Evolutionary conservation across 35 echinoderm and acorn worm genomes (phyloP), one percentile per base, ranked within the genome.

Genomic region (Patiria miniata): DNA sequence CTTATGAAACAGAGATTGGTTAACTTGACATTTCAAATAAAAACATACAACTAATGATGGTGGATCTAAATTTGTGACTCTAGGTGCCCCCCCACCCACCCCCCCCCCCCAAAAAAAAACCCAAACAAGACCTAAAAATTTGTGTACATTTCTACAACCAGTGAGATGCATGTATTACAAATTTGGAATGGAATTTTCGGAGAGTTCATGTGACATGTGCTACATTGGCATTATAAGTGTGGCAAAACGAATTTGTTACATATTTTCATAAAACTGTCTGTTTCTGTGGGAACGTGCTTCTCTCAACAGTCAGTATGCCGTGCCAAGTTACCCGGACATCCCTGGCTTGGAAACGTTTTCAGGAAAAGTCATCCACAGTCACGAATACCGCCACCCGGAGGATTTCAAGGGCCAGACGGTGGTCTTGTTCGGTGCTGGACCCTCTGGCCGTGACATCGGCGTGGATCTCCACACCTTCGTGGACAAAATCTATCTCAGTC

Each of bases 271-370:
- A 1, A 2, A 0, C 12, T 21, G 76, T 73, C 12, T 33, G 78
- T 79, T 51, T 47, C 12, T 4, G 42, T 47, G 42, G 42, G 12
- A n/a, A n/a, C n/a, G n/a, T n/a, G n/a, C 61, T 37, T 82, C 23
- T 69, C 87, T 33, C 65, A 86, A 1, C 59, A 93, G 95, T 23
- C 91, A 97, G 78, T 97, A 93, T 81, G 55, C 95, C n/a, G 83
- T 88, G 2, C 95, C 95, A 19, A 81, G 86, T 36, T 88, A 77
- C 76, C 88, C 95, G 15, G 23, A 90, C 3, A 77, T 91, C 15
- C 84, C 73, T 7, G 95, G 95, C 17, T 44, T 94, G 81, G 82
- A 91, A 23, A 40, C 85, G 19, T 97, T 93, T 52, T 77, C 79
- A 7, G 95, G 95, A 2, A 39, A 82, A 17, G 22, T 91, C 39